Evolutionary conservation across 1,140 invertebrate species (phyloP), one percentile per base, ranked within the genome.

Genomic region (Drosophila kanapiae): DNA sequence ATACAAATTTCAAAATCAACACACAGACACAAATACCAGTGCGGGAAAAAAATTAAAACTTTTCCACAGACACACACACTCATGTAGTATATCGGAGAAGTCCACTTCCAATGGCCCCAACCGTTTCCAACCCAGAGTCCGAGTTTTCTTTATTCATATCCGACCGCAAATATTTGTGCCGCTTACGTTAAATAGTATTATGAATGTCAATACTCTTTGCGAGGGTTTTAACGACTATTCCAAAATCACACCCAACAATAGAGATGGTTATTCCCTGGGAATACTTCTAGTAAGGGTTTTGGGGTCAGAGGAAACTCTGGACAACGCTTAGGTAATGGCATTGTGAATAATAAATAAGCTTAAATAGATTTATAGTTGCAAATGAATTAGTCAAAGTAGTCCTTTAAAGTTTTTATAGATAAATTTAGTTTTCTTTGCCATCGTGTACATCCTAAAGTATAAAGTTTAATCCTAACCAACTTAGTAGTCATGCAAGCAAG

Each of bases 1-100:
- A 90, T 84, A 90, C 85, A 80, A 88, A 88, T 90, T 90, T 75
- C 72, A 84, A 88, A 88, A 90, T 78, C 78, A 88, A 90, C 70
- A 90, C 62, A 80, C 54, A 67, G 64, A 68, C 61, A 64, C 33
- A 47, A 48, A 48, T 49, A 71, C 63, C 31, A 29, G 14, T 16
- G 65, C 18, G 37, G 62, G 27, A 23, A 65, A 51, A 65, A 51
- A 68, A 72, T 35, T 48, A 63, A 69, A 56, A 48, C 60, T 71
- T 78, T 69, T 64, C 45, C 58, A n/a, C 81, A 48, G 63, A 51
- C 16, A 62, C 18, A 40, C 63, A 64, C 57, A 47, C 23, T 10
- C 7, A 33, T 31, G n/a, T 49, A 29, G 3, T 42, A 23, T 31
- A 51, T 10, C 11, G 35, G 51, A 49, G 35, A 60, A n/a, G 68